Evolutionary conservation across 2,797 vertebrate species (phyloP).

Genomic region (Eutrigla gurnardus): DNA sequence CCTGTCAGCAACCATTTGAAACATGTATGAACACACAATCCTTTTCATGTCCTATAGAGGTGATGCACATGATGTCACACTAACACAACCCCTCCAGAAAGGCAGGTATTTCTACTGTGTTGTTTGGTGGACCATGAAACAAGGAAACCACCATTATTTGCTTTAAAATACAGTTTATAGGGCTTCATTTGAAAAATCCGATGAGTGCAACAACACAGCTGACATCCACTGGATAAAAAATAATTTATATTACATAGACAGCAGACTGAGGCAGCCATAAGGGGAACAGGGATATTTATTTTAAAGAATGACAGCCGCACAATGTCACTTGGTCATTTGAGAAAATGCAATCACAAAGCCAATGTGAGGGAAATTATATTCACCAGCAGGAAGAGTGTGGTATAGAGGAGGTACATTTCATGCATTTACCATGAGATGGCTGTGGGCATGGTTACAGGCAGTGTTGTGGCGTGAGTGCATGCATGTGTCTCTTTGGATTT

Average conservation of each 20-base stretch:
- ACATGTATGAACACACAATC: not conserved
- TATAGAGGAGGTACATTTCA: conserved; percentile 64
- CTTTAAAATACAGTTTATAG: not conserved
- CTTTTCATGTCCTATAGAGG: not conserved
- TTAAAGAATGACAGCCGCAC: conserved; percentile 1
- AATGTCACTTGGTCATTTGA: conserved; percentile 32
- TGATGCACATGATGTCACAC: conserved; percentile 3
- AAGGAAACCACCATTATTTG: not conserved
- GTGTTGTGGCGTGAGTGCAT: conserved; percentile 6
- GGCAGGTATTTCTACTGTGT: not conserved
- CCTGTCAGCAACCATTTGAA: not conserved
- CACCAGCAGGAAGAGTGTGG: conserved; percentile 48
- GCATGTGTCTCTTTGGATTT: conserved; percentile 32
- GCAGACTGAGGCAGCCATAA: conserved; percentile 2
- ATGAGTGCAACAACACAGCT: not conserved
- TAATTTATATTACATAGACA: not conserved
- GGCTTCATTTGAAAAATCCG: not conserved
- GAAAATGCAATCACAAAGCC: conserved; percentile 35
- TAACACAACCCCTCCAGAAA: not conserved
- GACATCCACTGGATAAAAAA: not conserved
- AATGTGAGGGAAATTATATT: conserved; percentile 55
- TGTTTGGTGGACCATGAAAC: not conserved
- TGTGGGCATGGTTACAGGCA: conserved; percentile 46
- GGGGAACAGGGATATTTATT: conserved; percentile 22
- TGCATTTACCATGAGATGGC: conserved; percentile 67